Conservation (phyloP, 1,140 invertebrate genomes). For the Drusus annulatus region DNA sequence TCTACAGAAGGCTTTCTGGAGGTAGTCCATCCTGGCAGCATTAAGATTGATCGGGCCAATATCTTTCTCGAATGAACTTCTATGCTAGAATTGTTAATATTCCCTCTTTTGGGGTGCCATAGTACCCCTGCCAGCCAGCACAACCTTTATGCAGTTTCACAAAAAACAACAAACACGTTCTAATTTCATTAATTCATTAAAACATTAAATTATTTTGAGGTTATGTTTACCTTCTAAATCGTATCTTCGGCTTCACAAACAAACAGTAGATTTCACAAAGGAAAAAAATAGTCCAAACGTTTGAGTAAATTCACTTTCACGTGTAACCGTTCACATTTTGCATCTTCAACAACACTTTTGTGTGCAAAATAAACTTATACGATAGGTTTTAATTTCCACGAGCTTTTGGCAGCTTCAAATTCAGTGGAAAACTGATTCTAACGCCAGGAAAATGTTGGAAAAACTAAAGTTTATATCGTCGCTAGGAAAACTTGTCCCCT, state of each 20-base stretch:
- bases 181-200: too few relatives aligned
- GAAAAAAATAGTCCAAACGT: too few relatives aligned
- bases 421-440: slow-evolving; percentile 5
- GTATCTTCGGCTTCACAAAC: neutral
- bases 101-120: too few relatives aligned
- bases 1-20: too few relatives aligned
- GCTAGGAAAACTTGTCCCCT: slow-evolving; percentile 34
- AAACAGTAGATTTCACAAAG: neutral
- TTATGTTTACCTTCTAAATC: neutral
- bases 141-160: neutral
- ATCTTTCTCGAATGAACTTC: too few relatives aligned
- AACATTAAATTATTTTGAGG: neutral
- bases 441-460: slow-evolving; percentile 16
- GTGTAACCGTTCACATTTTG: neutral
- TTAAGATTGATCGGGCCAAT: too few relatives aligned
- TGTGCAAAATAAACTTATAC: too few relatives aligned
- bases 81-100: too few relatives aligned
- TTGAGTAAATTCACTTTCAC: neutral
- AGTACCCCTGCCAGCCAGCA: neutral
- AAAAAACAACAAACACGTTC: neutral
- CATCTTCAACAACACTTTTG: too few relatives aligned
- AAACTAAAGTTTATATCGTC: slow-evolving; percentile 15
- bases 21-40: too few relatives aligned
- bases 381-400: neutral
- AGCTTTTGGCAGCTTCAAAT: neutral